Conservation (phyloP, 2,113 vertebrate genomes). For the Ammodytes marinus region DNA sequence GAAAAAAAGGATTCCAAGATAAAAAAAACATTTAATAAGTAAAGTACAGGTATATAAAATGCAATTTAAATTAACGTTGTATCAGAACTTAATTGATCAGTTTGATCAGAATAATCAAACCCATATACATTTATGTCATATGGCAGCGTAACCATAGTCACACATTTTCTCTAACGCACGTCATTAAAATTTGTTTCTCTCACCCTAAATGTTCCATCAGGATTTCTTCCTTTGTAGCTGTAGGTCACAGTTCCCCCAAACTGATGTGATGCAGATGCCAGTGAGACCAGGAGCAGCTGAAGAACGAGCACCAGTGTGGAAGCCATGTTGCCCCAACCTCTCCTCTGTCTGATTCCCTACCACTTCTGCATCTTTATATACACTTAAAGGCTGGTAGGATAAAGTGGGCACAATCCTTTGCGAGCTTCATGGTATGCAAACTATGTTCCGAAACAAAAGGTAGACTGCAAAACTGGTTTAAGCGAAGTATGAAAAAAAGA, state of each 20-base stretch:
- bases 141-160: neutral
- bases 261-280: constrained; percentile 51
- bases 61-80: too few species aligned
- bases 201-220: constrained; percentile 55
- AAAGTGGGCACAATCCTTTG: too few species aligned
- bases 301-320: constrained; percentile 32
- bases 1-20: too few species aligned
- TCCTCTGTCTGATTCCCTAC: neutral
- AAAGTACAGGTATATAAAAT: too few species aligned
- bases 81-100: too few species aligned
- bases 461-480: constrained; percentile 46
- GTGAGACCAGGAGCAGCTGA: constrained; percentile 62
- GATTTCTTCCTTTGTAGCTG: constrained; percentile 46
- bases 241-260: constrained; percentile 28
- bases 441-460: constrained; percentile 8
- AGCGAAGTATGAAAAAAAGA: too few species aligned
- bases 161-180: neutral
- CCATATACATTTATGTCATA: neutral
- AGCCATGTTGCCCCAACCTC: constrained; percentile 52
- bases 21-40: too few species aligned
- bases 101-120: neutral
- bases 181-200: neutral
- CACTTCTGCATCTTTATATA: constrained; percentile 56
- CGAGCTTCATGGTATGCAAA: neutral
- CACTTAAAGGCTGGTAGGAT: fast-evolving